A percentile compares a stretch with the other conserved stretches of the same genome.
These are phyloP conservation scores for Rhopalosiphum nymphaeae DNA, from an alignment of 2,888 invertebrate species.

Conservation along the genomic window DNA sequence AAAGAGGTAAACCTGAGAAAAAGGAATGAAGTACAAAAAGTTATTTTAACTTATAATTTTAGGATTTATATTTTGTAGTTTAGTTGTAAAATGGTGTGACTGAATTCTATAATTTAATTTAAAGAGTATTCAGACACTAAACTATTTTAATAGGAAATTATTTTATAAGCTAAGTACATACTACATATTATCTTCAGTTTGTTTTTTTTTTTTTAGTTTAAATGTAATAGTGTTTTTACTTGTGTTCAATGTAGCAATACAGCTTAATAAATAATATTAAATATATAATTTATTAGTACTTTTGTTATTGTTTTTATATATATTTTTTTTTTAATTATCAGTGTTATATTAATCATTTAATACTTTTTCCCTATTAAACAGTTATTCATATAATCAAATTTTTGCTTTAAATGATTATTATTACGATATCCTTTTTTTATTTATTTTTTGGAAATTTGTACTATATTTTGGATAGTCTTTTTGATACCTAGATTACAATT, in stretches of 20 bases:
- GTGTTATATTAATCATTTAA: too few relatives aligned
- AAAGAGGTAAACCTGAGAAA: slow-evolving; percentile 50
- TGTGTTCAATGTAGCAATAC: background rate
- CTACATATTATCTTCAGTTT: background rate
- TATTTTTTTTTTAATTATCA: background rate
- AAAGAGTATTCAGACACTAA: background rate
- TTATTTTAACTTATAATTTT: slow-evolving; percentile 27
- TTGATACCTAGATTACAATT: too few relatives aligned
- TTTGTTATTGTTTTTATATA: background rate
- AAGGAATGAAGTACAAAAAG: slow-evolving; percentile 53
- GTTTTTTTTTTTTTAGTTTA: background rate
- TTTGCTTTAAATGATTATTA: too few relatives aligned
- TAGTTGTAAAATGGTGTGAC: slow-evolving; percentile 33
- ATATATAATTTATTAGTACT: background rate
- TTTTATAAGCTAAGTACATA: background rate
- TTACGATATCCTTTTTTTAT: too few relatives aligned
- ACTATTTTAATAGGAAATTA: background rate
- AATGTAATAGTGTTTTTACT: background rate
- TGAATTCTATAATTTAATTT: background rate
- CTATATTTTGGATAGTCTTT: too few relatives aligned
- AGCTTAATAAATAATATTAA: background rate
- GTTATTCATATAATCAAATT: too few relatives aligned
- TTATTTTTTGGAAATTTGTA: too few relatives aligned
- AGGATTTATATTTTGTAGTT: background rate
- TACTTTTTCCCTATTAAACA: too few relatives aligned